These are phyloP conservation scores for Albula glossodonta DNA, from an alignment of 2,113 vertebrate genomes.

Conservation along the genomic window DNA sequence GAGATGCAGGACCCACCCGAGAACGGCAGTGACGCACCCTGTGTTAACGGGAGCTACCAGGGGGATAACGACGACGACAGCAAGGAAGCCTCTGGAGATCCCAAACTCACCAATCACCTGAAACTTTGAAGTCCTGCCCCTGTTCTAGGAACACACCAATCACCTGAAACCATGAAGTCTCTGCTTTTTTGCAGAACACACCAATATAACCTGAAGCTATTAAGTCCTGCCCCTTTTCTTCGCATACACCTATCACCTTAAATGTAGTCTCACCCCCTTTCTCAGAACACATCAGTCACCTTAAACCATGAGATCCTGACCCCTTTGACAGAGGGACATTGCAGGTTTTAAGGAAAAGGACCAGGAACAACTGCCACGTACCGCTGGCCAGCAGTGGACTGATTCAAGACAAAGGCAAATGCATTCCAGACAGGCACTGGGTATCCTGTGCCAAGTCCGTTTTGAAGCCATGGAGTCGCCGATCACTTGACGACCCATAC, in stretches of 20 bases:
- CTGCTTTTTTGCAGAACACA: too few species aligned
- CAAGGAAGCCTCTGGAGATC: constrained; percentile 68
- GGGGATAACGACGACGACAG: constrained; percentile 53
- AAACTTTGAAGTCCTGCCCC: constrained; percentile 68
- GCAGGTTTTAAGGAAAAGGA: too few species aligned
- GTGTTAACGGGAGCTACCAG: background rate
- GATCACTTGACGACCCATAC: background rate
- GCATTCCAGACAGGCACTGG: constrained; percentile 73
- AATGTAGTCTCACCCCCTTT: background rate
- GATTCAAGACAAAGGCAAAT: constrained; percentile 47
- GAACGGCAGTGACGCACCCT: constrained; percentile 47
- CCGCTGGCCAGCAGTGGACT: background rate
- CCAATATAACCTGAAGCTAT: constrained; percentile 75
- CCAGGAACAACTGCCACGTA: too few species aligned
- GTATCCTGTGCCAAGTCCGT: constrained; percentile 17
- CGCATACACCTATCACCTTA: background rate
- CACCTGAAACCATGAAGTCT: too few species aligned
- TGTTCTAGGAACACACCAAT: background rate
- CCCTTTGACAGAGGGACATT: too few species aligned
- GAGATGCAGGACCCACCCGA: constrained; percentile 67
- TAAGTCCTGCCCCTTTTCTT: constrained; percentile 43
- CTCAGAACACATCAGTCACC: background rate
- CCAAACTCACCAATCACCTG: constrained; percentile 79
- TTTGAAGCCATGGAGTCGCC: background rate
- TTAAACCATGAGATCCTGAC: too few species aligned